phyloP scores from a whole-genome alignment of 2,888 invertebrate species.

The Drosophila merina region DNA sequence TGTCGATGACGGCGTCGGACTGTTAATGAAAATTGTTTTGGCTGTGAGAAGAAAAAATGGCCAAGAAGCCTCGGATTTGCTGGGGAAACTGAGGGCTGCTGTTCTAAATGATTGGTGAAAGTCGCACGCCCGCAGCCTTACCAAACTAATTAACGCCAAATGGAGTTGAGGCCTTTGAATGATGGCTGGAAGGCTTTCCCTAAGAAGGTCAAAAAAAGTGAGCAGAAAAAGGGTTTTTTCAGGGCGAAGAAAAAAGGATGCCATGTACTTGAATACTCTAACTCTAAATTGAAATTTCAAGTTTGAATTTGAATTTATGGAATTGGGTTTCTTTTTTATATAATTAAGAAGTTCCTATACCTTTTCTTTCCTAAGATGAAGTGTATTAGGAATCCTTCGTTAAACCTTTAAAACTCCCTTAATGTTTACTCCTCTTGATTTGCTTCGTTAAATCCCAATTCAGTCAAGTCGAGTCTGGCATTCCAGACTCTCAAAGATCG shows the following conservation, averaged over 20 bases:
- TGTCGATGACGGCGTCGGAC: constrained; percentile 56
- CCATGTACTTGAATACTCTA: background rate
- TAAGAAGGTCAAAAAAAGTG: constrained; percentile 1
- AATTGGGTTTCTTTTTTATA: background rate
- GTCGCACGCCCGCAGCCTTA: constrained; percentile 69
- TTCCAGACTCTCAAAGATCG: constrained; percentile 5
- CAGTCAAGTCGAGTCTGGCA: constrained; percentile 8
- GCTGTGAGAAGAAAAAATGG: constrained; percentile 37
- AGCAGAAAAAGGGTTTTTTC: constrained; percentile 13
- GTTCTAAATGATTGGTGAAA: constrained; percentile 68
- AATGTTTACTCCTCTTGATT: constrained; percentile 21
- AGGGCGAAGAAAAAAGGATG: constrained; percentile 1
- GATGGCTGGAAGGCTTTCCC: constrained; percentile 31
- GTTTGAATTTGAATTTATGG: background rate
- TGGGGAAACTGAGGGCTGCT: constrained; percentile 12
- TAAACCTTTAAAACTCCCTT: background rate
- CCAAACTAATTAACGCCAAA: constrained; percentile 77
- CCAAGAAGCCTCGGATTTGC: constrained; percentile 30
- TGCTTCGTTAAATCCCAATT: constrained; percentile 32
- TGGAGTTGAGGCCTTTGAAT: constrained; percentile 54
- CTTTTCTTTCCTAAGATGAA: background rate
- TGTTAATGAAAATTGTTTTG: constrained; percentile 74
- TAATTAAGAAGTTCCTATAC: background rate
- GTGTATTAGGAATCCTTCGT: background rate
- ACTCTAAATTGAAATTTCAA: background rate